Base-by-base conservation (phyloP, 1,140 invertebrate species). In the Conus betulinus region DNA sequence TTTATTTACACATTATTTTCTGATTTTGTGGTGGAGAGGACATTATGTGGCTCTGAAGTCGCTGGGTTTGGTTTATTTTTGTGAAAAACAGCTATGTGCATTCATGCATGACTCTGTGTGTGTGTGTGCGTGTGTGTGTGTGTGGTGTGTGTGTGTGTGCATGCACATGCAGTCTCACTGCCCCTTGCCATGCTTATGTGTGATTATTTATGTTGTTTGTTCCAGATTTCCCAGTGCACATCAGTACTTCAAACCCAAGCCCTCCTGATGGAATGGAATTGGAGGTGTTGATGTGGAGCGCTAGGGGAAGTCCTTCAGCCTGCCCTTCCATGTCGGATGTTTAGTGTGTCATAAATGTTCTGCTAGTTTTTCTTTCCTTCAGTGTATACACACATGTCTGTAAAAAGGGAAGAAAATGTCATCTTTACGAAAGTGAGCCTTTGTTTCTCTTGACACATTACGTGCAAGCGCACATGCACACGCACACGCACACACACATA, bases 281-380 rank as follows among this genome's bases (percentile, higher is more conserved):
- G 17, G 13, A n/a, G 53, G 63, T 25, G 76, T 84, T 7, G 90
- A 79, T 67, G 91, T 88, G 60, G 89, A 90, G 85, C 89, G 90
- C 11, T 91, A 87, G 87, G 91, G 91, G 81, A 91, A 92, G 85
- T 92, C 90, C 7, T 87, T 85, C 7, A 4, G 0, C 57, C 57
- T 60, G 57, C 8, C 57, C 57, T 8, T 60, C 15, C 8, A 60
- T 11, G 57, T 60, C 57, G 1, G 57, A 15, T 74, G 71, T 74
- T 8, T 25, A 74, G n/a, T n/a, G 23, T n/a, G 23, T 74, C 60
- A 74, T 74, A n/a, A 20, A n/a, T 74, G 7, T 74, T 17, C 11
- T 74, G 20, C 23, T 13, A 17, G 20, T 74, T 8, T 23, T 13
- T 74, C 7, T 74, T 8, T 7, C 7, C 23, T 13, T 74, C 7